Percentiles rank a stretch among this genome's conserved stretches.
Evolutionary conservation across 2,113 vertebrate genomes (phyloP).

Genomic region (Chloebia gouldiae): DNA sequence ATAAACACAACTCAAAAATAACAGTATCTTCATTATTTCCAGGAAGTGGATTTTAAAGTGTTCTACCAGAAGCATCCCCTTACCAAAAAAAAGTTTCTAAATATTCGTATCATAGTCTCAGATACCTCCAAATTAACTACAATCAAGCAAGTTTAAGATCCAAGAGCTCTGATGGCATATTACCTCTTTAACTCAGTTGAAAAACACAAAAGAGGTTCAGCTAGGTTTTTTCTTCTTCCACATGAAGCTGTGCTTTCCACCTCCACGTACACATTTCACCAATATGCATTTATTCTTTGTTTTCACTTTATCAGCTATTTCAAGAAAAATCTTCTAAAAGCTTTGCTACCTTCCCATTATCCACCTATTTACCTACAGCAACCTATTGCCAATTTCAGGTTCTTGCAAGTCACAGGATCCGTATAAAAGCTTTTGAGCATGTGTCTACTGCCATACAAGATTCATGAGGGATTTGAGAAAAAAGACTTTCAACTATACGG

Average conservation of each 20-base stretch:
- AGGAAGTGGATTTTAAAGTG: fast-evolving
- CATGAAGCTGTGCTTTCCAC: not conserved
- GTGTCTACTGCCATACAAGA: not conserved
- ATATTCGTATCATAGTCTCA: not conserved
- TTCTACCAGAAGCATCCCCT: not conserved
- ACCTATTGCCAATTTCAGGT: not conserved
- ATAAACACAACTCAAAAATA: not conserved
- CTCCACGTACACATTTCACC: not conserved
- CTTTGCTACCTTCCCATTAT: not conserved
- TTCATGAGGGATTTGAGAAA: not conserved
- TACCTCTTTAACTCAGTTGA: not conserved
- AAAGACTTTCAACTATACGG: not conserved
- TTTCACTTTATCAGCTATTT: not conserved
- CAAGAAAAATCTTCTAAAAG: not conserved
- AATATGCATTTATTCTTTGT: not conserved
- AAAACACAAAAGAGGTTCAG: not conserved
- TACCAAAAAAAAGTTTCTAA: not conserved
- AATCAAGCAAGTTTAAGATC: not conserved
- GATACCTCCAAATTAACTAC: not conserved
- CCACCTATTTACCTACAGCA: not conserved
- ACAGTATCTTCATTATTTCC: not conserved
- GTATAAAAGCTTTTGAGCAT: not conserved
- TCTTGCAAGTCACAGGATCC: not conserved
- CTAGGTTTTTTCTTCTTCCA: not conserved
- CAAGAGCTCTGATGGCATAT: not conserved